phyloP scores from a whole-genome alignment of 2,113 vertebrate genomes.

The Sylvilagus bachmani region DNA sequence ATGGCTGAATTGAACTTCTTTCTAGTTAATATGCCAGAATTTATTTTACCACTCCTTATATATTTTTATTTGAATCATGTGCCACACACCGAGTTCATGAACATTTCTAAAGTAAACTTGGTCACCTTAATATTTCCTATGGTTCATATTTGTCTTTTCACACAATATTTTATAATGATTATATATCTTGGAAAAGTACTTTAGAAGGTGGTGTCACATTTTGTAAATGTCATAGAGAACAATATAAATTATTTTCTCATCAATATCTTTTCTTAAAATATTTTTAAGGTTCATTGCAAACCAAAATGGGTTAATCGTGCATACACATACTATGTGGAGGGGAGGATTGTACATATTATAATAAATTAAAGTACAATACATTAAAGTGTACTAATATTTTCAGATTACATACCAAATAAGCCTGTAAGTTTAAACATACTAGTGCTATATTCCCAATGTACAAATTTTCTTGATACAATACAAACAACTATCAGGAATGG shows the following conservation, averaged over 20 bases:
- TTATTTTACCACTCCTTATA: neutral
- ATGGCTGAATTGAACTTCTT: neutral
- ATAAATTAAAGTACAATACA: conserved; percentile 95
- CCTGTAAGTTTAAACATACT: conserved; percentile 97
- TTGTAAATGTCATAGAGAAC: neutral
- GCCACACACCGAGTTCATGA: too few species aligned
- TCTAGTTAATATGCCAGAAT: neutral
- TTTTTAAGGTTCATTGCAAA: conserved; percentile 96
- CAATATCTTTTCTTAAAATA: conserved; percentile 69
- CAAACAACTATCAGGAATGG: conserved; percentile 95
- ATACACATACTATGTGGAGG: conserved; percentile 81
- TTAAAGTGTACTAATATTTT: conserved; percentile 88
- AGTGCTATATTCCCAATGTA: conserved; percentile 95
- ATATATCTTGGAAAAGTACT: neutral
- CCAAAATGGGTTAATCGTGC: conserved; percentile 93
- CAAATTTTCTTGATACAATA: conserved; percentile 95
- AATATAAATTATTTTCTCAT: neutral
- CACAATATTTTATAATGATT: neutral
- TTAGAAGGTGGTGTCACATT: neutral
- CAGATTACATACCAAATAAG: conserved; percentile 92
- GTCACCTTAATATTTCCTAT: neutral
- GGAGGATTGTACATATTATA: conserved; percentile 92
- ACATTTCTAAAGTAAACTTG: too few species aligned
- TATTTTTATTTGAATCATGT: too few species aligned
- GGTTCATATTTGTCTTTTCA: neutral